Evolutionary conservation across 2,113 vertebrate species (phyloP).

Genomic region (Siniperca knerii): DNA sequence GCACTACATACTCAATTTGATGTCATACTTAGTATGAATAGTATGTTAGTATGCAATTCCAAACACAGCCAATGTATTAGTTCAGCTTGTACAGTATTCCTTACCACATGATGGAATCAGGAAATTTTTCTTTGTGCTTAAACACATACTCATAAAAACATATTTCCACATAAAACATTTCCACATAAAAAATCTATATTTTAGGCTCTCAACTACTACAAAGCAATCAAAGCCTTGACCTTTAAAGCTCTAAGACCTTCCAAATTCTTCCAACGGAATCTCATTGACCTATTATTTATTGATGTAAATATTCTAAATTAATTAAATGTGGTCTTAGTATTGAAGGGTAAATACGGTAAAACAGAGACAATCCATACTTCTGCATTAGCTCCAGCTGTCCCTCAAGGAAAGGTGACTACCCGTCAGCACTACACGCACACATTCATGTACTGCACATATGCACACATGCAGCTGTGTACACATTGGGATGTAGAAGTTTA

Average conservation of each 20-base stretch:
- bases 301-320: slow-evolving; percentile 33
- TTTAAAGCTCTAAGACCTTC: slow-evolving; percentile 29
- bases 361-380: slow-evolving; percentile 1
- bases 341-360: slow-evolving; percentile 33
- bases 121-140: slow-evolving; percentile 27
- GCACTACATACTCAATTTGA: no score
- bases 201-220: slow-evolving; percentile 27
- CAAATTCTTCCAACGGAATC: slow-evolving; percentile 2
- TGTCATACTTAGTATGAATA: no score
- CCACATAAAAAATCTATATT: slow-evolving; percentile 40
- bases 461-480: slow-evolving; percentile 32
- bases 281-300: slow-evolving; percentile 27
- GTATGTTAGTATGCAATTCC: no score
- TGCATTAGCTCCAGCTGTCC: slow-evolving; percentile 2
- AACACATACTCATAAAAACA: slow-evolving; percentile 37
- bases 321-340: slow-evolving; percentile 32
- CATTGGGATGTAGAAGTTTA: slow-evolving; percentile 28
- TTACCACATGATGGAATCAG: slow-evolving; percentile 3
- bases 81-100: neutral
- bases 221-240: slow-evolving; percentile 45
- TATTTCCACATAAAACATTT: slow-evolving; percentile 29
- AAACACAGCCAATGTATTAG: neutral
- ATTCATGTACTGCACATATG: slow-evolving; percentile 1
- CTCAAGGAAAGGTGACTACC: slow-evolving; percentile 8
- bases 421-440: slow-evolving; percentile 10